Base-by-base conservation (phyloP, 2,888 invertebrate genomes). In the Drosophila demipolita region DNA sequence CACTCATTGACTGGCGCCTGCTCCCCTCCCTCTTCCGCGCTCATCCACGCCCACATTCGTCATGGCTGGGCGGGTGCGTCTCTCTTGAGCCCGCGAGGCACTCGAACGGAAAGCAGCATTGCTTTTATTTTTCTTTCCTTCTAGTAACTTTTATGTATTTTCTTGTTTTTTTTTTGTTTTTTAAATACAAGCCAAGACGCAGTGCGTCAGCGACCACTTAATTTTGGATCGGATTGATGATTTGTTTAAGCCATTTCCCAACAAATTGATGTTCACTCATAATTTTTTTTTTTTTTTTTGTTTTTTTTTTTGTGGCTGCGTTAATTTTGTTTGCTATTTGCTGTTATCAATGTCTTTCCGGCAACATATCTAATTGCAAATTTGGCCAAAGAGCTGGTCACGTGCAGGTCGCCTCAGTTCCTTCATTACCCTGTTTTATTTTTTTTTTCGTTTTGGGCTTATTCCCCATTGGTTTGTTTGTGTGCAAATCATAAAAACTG, bases 331-430 rank as follows among this genome's bases (percentile, higher is more conserved):
- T 29, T 29, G 29, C 29, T 53, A 50, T 74, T 49, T 58, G 71
- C 7, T 26, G 50, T 17, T 64, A 50, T 63, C 63, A 48, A n/a
- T 58, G 48, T 11, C 17, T 29, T n/a, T 29, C 50, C 50, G 26
- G 50, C 29, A 71, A 83, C 75, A 81, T 76, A 84, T 87, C 77
- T 82, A 86, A 80, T 83, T 85, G 79, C 81, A 78, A 78, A 73
- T 79, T 77, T 80, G 57, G 80, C 75, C 60, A 6, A 17, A 32
- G 57, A 45, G 54, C 66, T 58, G 78, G 62, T 50, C 77, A 61
- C 64, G 75, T 85, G 62, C 50, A 12, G 50, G 7, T 45, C 15
- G 20, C 45, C 12, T 8, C 38, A 2, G 15, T 17, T 17, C 15
- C 38, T 29, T 29, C 8, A 2, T 17, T 38, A 17, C 8, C 8